These are phyloP conservation scores for Camponotus vicinus DNA, from an alignment of 1,140 invertebrate genomes.

Conservation along the genomic window DNA sequence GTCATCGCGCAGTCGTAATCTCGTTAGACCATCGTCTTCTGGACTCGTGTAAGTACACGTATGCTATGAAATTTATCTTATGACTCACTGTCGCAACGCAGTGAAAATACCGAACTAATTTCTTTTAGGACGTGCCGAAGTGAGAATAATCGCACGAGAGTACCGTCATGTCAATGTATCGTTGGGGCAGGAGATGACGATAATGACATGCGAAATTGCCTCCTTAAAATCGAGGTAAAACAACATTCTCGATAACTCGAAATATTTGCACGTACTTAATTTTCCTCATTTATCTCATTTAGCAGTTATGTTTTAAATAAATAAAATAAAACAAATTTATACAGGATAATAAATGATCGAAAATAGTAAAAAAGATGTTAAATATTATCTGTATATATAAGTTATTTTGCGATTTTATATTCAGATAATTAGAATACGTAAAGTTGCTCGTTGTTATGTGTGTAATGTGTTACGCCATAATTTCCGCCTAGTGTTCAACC, in stretches of 20 bases:
- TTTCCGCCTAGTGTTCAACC: background rate
- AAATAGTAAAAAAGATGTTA: background rate
- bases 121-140: constrained; percentile 82
- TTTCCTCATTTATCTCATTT: background rate
- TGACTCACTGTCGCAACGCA: constrained; percentile 42
- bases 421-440: background rate
- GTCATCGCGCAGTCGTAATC: constrained; percentile 74
- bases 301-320: background rate
- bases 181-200: constrained; percentile 70
- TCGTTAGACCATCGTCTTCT: constrained; percentile 74
- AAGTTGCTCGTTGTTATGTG: background rate
- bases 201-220: constrained; percentile 68
- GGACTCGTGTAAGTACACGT: constrained; percentile 76
- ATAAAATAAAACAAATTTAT: background rate
- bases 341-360: background rate
- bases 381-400: constrained; percentile 1
- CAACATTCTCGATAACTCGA: background rate
- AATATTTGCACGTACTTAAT: constrained; percentile 5
- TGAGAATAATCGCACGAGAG: constrained; percentile 79
- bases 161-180: constrained; percentile 75
- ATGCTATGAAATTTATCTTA: background rate
- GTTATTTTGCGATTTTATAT: constrained; percentile 6
- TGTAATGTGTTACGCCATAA: constrained; percentile 28
- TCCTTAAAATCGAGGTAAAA: constrained; percentile 80
- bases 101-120: constrained; percentile 58